Evolutionary conservation across 64 coral and sea anemone species (phyloP), one percentile per base, ranked within the genome.

Genomic region (Cladopsammia gracilis): DNA sequence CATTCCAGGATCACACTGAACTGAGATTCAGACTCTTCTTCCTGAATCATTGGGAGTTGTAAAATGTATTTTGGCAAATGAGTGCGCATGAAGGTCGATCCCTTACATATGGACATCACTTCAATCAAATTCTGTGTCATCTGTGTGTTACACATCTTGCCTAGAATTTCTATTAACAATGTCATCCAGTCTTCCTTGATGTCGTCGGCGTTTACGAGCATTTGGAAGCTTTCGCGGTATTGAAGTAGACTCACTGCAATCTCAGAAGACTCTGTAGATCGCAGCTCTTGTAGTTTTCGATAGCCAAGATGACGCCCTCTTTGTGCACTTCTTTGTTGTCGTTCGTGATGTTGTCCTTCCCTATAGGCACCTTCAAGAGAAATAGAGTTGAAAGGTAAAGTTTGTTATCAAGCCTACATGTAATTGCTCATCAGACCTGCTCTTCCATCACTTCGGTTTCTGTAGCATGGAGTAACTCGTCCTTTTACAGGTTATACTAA

Each of bases 181-280:
- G 62, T 72, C 52, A 95, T 92, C 94, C 94, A 95, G 70, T 95
- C 94, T 62, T 92, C 76, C 48, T 87, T 92, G 5, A 95, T 82
- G 22, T 75, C 51, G 18, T 95, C 94, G n/a, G 94, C 85, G 16
- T 59, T 72, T 10, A 95, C 51, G 43, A 95, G 79, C n/a, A 44
- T 78, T 49, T 88, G 78, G 64, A 91, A 95, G 53, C 89, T 95
- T 34, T 92, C 83, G 4, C 84, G 82, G 67, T 60, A 95, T 56
- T 73, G 23, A 10, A 95, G 61, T 16, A 95, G 67, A 7, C 68
- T 70, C 9, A 81, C 66, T 56, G 90, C 94, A 62, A 91, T 90
- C 4, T 92, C 57, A 8, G 89, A 87, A 7, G 94, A 75, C 1
- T 87, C 75, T 34, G 53, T 78, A 26, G 83, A 81, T 65, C 67